phyloP scores from a whole-genome alignment of 2,113 vertebrate genomes.

The Cervus canadensis region DNA sequence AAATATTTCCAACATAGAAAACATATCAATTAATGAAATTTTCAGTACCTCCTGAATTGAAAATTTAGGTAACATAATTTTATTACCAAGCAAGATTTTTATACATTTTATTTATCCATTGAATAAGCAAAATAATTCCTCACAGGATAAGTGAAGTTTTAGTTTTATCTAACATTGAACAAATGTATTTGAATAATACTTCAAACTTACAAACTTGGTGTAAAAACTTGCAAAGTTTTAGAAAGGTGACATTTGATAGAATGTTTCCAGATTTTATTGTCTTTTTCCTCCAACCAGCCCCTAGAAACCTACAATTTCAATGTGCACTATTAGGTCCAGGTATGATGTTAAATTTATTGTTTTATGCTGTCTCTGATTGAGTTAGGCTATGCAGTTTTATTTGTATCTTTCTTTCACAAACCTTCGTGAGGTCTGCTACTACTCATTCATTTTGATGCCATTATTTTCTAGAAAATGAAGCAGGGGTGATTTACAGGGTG shows the following conservation, averaged over 20 bases:
- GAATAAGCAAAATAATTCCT: neutral
- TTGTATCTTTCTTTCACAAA: slow-evolving; percentile 6
- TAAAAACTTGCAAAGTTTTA: neutral
- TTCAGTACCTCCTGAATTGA: neutral
- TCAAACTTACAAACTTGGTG: neutral
- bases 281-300: neutral
- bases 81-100: neutral
- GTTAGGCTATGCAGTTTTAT: neutral
- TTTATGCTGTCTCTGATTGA: neutral
- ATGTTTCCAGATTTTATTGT: neutral
- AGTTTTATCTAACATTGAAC: neutral
- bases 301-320: neutral
- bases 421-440: neutral
- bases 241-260: neutral
- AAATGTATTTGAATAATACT: neutral
- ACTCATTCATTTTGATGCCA: neutral
- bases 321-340: neutral
- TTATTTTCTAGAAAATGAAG: slow-evolving; percentile 3
- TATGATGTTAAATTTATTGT: neutral
- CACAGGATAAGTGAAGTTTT: neutral
- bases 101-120: neutral
- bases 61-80: neutral
- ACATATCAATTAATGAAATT: neutral
- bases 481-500: neutral
- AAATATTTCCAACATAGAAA: neutral